Evolutionary conservation across 2,113 vertebrate genomes (phyloP).

Genomic region (Ranitomeya variabilis): DNA sequence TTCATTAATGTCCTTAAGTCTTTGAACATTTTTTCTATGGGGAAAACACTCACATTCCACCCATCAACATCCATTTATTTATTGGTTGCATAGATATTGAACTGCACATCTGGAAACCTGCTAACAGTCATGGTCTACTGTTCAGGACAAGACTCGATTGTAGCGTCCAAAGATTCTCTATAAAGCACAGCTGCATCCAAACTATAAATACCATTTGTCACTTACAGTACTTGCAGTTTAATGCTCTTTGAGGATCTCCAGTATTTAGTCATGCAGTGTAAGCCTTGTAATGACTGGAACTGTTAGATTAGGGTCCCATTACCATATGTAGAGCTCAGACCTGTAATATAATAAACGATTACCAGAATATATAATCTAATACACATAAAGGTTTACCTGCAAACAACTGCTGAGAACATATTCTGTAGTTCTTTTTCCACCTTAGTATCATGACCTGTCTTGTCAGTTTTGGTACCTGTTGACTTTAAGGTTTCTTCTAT

Average conservation of each 20-base stretch:
- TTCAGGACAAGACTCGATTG: constrained; percentile 55
- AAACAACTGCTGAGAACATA: not conserved
- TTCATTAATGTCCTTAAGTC: constrained; percentile 63
- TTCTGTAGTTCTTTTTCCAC: not conserved
- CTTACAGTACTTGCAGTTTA: constrained; percentile 27
- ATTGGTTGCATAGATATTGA: constrained; percentile 64
- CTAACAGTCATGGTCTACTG: constrained; percentile 63
- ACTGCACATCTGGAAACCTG: constrained; percentile 68
- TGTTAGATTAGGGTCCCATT: not conserved
- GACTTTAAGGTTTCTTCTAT: not conserved
- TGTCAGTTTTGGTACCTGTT: not conserved
- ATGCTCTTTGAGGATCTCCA: not conserved
- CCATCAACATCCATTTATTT: constrained; percentile 66
- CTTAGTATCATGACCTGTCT: not conserved
- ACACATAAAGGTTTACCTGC: not conserved
- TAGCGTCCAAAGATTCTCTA: constrained; percentile 16
- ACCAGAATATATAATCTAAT: not conserved
- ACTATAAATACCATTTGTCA: constrained; percentile 29
- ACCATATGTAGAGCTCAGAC: not conserved
- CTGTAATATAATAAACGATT: not conserved
- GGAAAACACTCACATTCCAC: constrained; percentile 67
- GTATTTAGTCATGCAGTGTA: not conserved
- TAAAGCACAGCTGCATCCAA: constrained; percentile 54
- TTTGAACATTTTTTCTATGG: constrained; percentile 66
- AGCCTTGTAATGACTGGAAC: not conserved